Evolutionary conservation across 2,888 invertebrate genomes (phyloP).

Genomic region (Cybosia mesomella): DNA sequence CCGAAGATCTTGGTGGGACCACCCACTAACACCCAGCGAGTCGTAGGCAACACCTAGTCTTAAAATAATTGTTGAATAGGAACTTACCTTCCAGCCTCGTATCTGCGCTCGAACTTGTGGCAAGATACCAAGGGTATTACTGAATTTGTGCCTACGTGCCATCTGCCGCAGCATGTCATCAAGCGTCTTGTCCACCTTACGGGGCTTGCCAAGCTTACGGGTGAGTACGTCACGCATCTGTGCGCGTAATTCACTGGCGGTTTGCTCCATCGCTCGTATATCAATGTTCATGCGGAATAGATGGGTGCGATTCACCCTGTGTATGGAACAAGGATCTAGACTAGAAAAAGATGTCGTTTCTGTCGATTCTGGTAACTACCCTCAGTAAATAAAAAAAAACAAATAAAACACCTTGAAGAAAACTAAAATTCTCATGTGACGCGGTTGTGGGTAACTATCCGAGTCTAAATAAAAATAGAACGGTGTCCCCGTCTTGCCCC

Average conservation of each 20-base stretch:
- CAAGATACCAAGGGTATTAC: conserved; percentile 61
- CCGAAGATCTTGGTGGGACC: background rate
- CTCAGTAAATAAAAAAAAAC: too few relatives aligned
- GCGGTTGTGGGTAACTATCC: background rate
- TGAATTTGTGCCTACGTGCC: conserved; percentile 79
- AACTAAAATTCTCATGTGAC: background rate
- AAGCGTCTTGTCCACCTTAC: conserved; percentile 74
- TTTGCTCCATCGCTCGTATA: conserved; percentile 88
- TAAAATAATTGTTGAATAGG: background rate
- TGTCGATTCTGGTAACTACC: too few relatives aligned
- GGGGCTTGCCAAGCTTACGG: conserved; percentile 75
- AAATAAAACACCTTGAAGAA: too few relatives aligned
- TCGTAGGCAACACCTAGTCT: too few relatives aligned
- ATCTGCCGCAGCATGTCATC: conserved; percentile 77
- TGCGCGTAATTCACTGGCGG: conserved; percentile 86
- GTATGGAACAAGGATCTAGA: conserved; percentile 3
- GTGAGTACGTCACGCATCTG: conserved; percentile 79
- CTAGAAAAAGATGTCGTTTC: too few relatives aligned
- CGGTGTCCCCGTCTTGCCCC: too few relatives aligned
- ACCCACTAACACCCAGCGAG: too few relatives aligned
- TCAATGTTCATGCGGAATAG: conserved; percentile 91
- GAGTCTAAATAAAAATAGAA: too few relatives aligned
- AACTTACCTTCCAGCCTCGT: conserved; percentile 69
- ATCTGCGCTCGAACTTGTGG: conserved; percentile 71
- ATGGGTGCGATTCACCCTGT: conserved; percentile 89